A percentile compares a stretch with the other conserved stretches of the same genome.
These are phyloP conservation scores for Phyllotreta cruciferae DNA, from an alignment of 2,888 invertebrate genomes.

Conservation along the genomic window DNA sequence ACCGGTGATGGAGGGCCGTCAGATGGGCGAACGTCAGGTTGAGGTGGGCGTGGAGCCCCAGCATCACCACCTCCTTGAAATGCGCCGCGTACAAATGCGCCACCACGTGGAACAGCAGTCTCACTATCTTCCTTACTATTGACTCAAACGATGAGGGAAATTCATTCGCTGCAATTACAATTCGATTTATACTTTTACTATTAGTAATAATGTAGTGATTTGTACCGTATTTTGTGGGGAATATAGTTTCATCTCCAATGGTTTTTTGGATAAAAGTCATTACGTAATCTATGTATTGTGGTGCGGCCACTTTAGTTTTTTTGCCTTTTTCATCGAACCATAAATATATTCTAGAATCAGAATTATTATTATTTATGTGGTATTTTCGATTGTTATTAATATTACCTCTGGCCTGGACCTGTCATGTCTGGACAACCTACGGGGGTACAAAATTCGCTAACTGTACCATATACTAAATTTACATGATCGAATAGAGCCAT, in stretches of 20 bases:
- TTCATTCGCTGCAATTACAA: conserved; percentile 73
- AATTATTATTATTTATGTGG: too few relatives aligned
- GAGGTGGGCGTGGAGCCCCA: conserved; percentile 94
- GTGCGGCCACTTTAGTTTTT: conserved; percentile 95
- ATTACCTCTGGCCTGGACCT: conserved; percentile 92
- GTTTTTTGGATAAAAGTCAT: conserved; percentile 98
- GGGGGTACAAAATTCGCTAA: conserved; percentile 98
- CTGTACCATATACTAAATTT: conserved; percentile 96
- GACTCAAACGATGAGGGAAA: conserved; percentile 94
- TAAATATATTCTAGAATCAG: conserved; percentile 81
- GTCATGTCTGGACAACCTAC: conserved; percentile 96
- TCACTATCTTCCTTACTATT: conserved; percentile 94
- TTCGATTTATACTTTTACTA: conserved; percentile 5
- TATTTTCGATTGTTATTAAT: too few relatives aligned
- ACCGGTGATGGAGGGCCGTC: conserved; percentile 84
- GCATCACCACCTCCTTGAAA: conserved; percentile 92
- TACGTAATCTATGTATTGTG: conserved; percentile 98
- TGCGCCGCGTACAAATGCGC: conserved; percentile 98
- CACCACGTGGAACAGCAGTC: conserved; percentile 96
- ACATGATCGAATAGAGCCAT: conserved; percentile 99
- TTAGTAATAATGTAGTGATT: too few relatives aligned
- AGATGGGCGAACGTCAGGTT: conserved; percentile 98
- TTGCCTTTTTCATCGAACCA: conserved; percentile 99
- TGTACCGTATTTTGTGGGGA: conserved; percentile 98
- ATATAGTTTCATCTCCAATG: conserved; percentile 94